Evolutionary conservation across 2,113 vertebrate genomes (phyloP).

Genomic region (Oryzias melastigma): DNA sequence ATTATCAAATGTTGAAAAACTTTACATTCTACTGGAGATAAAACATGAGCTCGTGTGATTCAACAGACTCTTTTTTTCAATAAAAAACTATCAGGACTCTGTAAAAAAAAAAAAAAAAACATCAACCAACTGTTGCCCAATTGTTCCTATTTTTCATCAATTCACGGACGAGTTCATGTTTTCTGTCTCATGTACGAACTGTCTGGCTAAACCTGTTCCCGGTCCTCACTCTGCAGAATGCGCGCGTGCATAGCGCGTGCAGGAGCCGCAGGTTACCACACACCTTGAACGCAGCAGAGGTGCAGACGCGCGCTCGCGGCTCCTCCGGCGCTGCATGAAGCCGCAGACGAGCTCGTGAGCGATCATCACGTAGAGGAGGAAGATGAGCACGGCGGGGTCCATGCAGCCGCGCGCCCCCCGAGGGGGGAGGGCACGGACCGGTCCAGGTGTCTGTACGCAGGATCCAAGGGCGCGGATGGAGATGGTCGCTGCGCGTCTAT

Average conservation of each 20-base stretch:
- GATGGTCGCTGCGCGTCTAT: neutral
- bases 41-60: too few species aligned
- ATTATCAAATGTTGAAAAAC: too few species aligned
- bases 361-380: conserved; percentile 88
- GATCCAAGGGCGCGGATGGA: neutral
- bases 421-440: neutral
- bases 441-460: neutral
- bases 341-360: conserved; percentile 86
- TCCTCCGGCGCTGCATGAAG: conserved; percentile 81
- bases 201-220: too few species aligned
- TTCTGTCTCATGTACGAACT: too few species aligned
- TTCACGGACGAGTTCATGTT: too few species aligned
- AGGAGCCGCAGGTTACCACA: neutral
- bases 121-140: too few species aligned
- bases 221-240: neutral
- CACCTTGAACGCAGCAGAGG: conserved; percentile 80
- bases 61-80: too few species aligned
- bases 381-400: conserved; percentile 88
- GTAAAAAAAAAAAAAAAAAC: too few species aligned
- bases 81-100: too few species aligned
- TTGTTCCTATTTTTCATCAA: too few species aligned
- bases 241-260: too few species aligned
- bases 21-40: too few species aligned
- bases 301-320: conserved; percentile 36
- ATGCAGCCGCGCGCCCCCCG: conserved; percentile 56